Conservation (phyloP, 2,797 vertebrate species). For the Sebastes hubbsi region DNA sequence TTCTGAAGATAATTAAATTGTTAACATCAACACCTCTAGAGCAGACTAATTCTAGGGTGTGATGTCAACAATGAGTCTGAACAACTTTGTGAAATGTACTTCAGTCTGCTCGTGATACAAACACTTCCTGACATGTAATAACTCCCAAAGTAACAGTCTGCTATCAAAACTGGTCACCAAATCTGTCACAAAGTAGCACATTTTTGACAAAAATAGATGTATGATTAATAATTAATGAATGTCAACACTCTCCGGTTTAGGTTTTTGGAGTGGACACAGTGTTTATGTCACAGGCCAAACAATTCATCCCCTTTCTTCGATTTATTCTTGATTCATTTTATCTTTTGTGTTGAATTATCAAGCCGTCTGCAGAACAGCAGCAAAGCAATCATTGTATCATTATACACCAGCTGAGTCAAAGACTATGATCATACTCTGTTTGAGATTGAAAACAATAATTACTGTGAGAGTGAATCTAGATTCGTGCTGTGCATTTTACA, state of each 20-base stretch:
- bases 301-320: conserved; percentile 18
- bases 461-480: conserved; percentile 19
- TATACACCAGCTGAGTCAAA: conserved; percentile 49
- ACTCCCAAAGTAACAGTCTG: conserved; percentile 20
- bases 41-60: conserved; percentile 13
- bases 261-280: conserved; percentile 25
- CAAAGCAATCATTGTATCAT: conserved; percentile 39
- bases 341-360: conserved; percentile 41
- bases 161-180: conserved; percentile 28
- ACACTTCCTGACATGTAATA: conserved; percentile 29
- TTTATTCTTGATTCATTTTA: conserved; percentile 20
- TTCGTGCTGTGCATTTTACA: conserved; percentile 6
- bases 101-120: conserved; percentile 37
- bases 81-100: conserved; percentile 3
- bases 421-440: conserved; percentile 34
- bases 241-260: conserved; percentile 17
- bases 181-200: conserved; percentile 43
- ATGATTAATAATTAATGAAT: conserved; percentile 43
- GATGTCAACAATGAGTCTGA: conserved; percentile 24
- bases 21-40: conserved; percentile 24
- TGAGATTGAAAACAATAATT: conserved; percentile 62
- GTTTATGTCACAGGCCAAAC: conserved; percentile 38
- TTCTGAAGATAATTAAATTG: background rate
- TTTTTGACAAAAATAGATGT: conserved; percentile 47
- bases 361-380: conserved; percentile 24